Percentiles rank a stretch among this genome's conserved stretches.
phyloP scores from a whole-genome alignment of 2,888 invertebrate genomes.

The Dione juno region DNA sequence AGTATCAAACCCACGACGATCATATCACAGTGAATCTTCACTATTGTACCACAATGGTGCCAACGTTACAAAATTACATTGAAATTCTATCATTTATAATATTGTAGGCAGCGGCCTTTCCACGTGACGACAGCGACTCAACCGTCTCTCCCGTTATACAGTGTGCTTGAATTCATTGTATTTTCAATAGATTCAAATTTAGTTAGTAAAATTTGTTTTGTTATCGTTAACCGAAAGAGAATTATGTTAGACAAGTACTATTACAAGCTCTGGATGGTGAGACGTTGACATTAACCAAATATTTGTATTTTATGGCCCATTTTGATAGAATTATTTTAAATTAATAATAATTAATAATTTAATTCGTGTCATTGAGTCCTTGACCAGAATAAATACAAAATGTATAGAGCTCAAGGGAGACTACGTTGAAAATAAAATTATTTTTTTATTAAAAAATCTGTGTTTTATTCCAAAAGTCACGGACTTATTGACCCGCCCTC shows the following conservation, averaged over 20 bases:
- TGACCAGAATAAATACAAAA: no score
- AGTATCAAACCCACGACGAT: background rate
- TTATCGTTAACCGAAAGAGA: background rate
- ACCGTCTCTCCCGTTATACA: background rate
- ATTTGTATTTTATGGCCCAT: no score
- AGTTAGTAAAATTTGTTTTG: background rate
- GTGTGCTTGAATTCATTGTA: background rate
- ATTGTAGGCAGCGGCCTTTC: background rate
- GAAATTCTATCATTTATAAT: background rate
- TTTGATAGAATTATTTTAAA: no score
- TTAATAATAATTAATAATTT: no score
- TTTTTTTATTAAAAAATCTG: no score
- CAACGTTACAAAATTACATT: background rate
- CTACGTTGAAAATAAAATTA: no score
- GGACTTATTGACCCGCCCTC: no score
- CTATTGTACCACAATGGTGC: background rate
- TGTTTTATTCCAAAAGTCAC: no score
- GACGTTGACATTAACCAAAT: no score
- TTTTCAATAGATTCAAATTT: slow-evolving; percentile 1
- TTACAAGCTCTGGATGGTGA: background rate
- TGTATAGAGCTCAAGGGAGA: no score
- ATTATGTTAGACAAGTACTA: background rate
- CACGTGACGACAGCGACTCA: background rate
- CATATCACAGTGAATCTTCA: no score
- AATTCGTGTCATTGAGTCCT: no score